These are phyloP conservation scores for Neodiprion pinetum DNA, from an alignment of 1,140 invertebrate species.

Conservation along the genomic window DNA sequence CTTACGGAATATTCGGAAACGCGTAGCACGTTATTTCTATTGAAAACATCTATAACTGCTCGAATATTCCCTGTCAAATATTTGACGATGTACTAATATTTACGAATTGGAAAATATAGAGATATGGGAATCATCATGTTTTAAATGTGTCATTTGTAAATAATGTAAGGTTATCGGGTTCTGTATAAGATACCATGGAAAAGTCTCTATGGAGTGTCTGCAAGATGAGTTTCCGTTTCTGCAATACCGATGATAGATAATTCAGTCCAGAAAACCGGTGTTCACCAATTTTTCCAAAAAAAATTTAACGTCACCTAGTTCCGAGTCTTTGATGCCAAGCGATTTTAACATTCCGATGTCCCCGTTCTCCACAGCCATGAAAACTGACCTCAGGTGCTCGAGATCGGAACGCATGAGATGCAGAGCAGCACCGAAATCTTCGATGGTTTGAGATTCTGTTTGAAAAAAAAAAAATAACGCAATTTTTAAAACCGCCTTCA, in stretches of 20 bases:
- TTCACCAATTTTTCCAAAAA: slow-evolving; percentile 96
- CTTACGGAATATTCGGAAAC: no score
- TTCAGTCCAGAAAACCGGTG: slow-evolving; percentile 95
- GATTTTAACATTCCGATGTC: slow-evolving; percentile 93
- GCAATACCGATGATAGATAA: slow-evolving; percentile 52
- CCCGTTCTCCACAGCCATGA: slow-evolving; percentile 96
- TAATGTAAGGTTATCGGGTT: no score
- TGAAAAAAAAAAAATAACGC: slow-evolving; percentile 36
- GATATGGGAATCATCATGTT: neutral
- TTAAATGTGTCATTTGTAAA: no score
- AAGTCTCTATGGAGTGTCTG: no score
- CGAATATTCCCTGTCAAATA: neutral
- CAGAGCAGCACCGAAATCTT: slow-evolving; percentile 88
- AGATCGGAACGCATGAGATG: slow-evolving; percentile 87
- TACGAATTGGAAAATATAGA: neutral
- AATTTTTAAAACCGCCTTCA: neutral
- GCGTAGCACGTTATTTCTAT: no score
- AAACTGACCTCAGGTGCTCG: slow-evolving; percentile 91
- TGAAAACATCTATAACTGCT: no score
- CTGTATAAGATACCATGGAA: no score
- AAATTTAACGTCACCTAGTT: slow-evolving; percentile 96
- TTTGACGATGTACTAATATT: no score
- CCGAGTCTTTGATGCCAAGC: slow-evolving; percentile 93
- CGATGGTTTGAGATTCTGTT: slow-evolving; percentile 95
- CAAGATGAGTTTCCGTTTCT: no score